These are phyloP conservation scores for Lithobates sylvaticus DNA, from an alignment of 2,797 vertebrate species.

Conservation along the genomic window DNA sequence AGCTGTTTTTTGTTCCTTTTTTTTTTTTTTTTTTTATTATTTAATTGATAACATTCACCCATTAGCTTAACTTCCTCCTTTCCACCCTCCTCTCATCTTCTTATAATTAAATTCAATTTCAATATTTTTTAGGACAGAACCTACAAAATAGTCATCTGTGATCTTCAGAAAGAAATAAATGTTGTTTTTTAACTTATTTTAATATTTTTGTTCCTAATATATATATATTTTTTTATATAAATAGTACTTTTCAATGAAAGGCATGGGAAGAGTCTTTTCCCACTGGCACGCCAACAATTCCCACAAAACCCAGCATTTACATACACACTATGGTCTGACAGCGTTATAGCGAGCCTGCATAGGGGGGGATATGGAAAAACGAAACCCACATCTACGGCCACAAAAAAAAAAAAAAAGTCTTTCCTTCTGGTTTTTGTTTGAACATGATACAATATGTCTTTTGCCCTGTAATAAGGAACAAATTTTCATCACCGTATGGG, in stretches of 20 bases:
- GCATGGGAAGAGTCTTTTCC: conserved; percentile 70
- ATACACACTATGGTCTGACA: conserved; percentile 52
- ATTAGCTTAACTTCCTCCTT: not conserved
- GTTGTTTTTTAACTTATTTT: conserved; percentile 42
- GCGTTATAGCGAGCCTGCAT: conserved; percentile 12
- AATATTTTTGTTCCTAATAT: conserved; percentile 47
- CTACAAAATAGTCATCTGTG: conserved; percentile 18
- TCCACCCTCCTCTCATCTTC: not conserved
- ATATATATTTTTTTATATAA: conserved; percentile 58
- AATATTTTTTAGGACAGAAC: not conserved
- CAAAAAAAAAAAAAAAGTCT: conserved; percentile 63
- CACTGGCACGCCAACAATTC: conserved; percentile 66
- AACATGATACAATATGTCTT: conserved; percentile 35
- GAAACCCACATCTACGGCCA: conserved; percentile 66
- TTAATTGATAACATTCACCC: conserved; percentile 5
- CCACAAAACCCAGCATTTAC: conserved; percentile 70
- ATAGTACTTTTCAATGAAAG: conserved; percentile 61
- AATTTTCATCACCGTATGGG: conserved; percentile 67
- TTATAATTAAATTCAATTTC: not conserved
- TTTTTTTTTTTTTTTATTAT: not conserved
- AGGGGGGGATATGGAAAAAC: conserved; percentile 60
- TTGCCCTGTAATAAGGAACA: conserved; percentile 64
- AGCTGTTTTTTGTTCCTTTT: not conserved
- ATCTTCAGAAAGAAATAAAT: not conserved
- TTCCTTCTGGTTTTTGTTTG: conserved; percentile 63